Evolutionary conservation across 1,140 invertebrate genomes (phyloP).

Genomic region (Aphis craccivora): DNA sequence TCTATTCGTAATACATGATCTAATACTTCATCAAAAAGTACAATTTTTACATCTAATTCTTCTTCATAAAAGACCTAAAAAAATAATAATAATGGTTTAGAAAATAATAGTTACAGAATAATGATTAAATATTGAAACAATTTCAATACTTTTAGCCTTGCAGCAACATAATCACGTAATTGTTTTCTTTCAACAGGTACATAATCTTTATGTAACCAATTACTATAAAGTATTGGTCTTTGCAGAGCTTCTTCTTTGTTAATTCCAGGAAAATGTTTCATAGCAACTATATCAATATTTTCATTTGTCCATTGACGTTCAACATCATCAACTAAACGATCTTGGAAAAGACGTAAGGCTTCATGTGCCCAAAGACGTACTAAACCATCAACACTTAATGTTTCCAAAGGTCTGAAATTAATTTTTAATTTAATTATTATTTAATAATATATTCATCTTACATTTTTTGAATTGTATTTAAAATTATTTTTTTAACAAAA

Average conservation of each 20-base stretch:
- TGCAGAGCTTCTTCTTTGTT: constrained; percentile 84
- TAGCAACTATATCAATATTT: constrained; percentile 92
- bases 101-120: neutral
- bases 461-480: neutral
- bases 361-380: constrained; percentile 99
- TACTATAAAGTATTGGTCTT: constrained; percentile 96
- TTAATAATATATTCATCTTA: neutral
- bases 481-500: neutral
- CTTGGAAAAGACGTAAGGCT: constrained; percentile 96
- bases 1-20: constrained; percentile 99
- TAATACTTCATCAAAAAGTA: constrained; percentile 97
- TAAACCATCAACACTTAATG: constrained; percentile 88
- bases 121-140: neutral
- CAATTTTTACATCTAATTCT: constrained; percentile 96
- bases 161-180: constrained; percentile 94
- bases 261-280: constrained; percentile 94
- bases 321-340: constrained; percentile 90
- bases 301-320: constrained; percentile 98
- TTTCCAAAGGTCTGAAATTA: constrained; percentile 81
- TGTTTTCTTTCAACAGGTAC: constrained; percentile 95
- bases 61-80: constrained; percentile 97
- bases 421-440: neutral
- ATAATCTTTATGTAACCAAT: constrained; percentile 99
- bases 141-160: constrained; percentile 79
- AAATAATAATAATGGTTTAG: neutral